These are phyloP conservation scores for Desmophyllum pertusum DNA, from an alignment of 92 coral and sea anemone genomes.

Conservation along the genomic window DNA sequence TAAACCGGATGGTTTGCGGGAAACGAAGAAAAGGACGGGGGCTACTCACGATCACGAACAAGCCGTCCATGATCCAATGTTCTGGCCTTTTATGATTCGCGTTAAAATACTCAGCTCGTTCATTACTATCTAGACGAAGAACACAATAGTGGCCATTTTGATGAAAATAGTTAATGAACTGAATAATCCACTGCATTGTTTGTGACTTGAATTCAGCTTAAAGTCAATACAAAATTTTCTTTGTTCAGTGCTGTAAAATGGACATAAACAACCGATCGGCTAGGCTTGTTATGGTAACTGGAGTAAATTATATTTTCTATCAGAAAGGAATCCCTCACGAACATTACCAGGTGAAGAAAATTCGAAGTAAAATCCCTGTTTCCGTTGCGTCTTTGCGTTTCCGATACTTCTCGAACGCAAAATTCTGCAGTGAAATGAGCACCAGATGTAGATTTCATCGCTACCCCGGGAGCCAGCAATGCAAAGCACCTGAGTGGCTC, in stretches of 20 bases:
- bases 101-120: too few relatives aligned
- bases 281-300: too few relatives aligned
- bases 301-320: not conserved
- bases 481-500: constrained; percentile 7
- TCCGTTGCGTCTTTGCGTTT: not conserved
- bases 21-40: too few relatives aligned
- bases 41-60: too few relatives aligned
- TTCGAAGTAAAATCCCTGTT: not conserved
- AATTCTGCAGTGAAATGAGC: not conserved
- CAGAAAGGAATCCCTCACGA: not conserved
- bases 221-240: not conserved
- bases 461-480: not conserved
- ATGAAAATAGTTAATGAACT: not conserved
- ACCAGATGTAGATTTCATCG: constrained; percentile 9
- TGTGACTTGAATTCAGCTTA: not conserved
- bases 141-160: not conserved
- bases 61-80: too few relatives aligned
- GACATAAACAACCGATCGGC: not conserved
- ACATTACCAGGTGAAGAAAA: not conserved
- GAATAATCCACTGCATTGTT: not conserved
- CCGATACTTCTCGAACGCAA: not conserved
- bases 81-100: not conserved
- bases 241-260: not conserved
- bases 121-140: too few relatives aligned
- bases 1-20: too few relatives aligned